Percentiles rank a stretch among this genome's conserved stretches.
phyloP scores from a whole-genome alignment of 1,140 invertebrate genomes.

The Cotesia chilonis region DNA sequence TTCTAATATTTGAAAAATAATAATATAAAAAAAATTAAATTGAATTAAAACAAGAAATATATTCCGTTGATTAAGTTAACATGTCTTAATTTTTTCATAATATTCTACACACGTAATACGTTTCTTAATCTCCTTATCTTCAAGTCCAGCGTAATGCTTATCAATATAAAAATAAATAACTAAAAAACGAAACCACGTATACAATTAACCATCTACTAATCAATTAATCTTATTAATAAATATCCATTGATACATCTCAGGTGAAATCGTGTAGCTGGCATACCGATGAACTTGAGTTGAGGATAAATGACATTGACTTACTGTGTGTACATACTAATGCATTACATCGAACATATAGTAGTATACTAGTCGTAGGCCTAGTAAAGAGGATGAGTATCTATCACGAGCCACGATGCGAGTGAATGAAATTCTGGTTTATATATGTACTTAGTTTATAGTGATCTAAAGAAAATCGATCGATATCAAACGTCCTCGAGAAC shows the following conservation, averaged over 20 bases:
- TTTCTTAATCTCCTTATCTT: too few species aligned
- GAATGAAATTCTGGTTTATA: not conserved
- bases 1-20: too few species aligned
- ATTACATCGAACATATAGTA: too few species aligned
- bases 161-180: not conserved
- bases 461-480: constrained; percentile 21
- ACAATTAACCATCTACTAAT: not conserved
- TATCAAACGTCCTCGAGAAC: constrained; percentile 25
- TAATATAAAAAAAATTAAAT: too few species aligned
- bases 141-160: too few species aligned
- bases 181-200: not conserved
- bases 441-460: not conserved
- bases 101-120: too few species aligned
- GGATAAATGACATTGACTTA: constrained; percentile 17
- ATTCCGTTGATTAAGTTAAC: too few species aligned
- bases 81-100: too few species aligned
- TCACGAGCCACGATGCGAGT: not conserved
- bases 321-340: not conserved
- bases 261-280: constrained; percentile 1
- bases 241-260: not conserved
- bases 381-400: constrained; percentile 6
- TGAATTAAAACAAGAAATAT: too few species aligned
- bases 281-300: constrained; percentile 23
- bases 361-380: too few species aligned
- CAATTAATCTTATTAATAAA: not conserved